Percentiles rank a stretch among this genome's conserved stretches.
Conservation (phyloP, 2,888 invertebrate genomes). For the Cancer borealis region DNA sequence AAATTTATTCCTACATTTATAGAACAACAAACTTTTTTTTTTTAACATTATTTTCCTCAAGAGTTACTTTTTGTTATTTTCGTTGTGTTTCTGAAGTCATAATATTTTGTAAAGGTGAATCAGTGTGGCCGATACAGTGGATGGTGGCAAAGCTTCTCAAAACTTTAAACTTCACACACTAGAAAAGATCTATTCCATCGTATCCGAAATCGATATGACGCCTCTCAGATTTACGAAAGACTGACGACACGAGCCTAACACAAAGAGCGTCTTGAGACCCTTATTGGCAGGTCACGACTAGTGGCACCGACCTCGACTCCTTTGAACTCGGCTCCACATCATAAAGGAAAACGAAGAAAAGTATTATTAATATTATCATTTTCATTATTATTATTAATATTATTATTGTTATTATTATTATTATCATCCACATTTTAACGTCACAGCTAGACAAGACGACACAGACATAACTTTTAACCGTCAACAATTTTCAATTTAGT, state of each 20-base stretch:
- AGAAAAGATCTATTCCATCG: background rate
- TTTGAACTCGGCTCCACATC: background rate
- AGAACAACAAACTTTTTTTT: no score
- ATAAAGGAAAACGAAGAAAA: background rate
- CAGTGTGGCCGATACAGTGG: background rate
- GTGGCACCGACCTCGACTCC: background rate
- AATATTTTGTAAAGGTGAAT: background rate
- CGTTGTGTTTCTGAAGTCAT: no score
- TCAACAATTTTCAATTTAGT: background rate
- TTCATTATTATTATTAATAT: no score
- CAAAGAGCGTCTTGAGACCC: background rate
- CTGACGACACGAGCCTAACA: background rate
- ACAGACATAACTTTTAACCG: background rate
- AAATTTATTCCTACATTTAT: no score
- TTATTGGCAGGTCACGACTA: background rate
- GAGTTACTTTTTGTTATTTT: no score
- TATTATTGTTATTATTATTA: no score
- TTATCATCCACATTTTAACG: no score
- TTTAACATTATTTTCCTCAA: no score
- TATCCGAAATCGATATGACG: constrained; percentile 4
- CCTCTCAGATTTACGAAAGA: background rate
- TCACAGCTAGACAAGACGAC: no score
- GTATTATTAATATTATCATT: background rate
- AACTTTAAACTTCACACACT: background rate
- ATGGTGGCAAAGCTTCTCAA: background rate